Conservation (phyloP, 2,888 invertebrate genomes). For the Clitarchus hookeri region DNA sequence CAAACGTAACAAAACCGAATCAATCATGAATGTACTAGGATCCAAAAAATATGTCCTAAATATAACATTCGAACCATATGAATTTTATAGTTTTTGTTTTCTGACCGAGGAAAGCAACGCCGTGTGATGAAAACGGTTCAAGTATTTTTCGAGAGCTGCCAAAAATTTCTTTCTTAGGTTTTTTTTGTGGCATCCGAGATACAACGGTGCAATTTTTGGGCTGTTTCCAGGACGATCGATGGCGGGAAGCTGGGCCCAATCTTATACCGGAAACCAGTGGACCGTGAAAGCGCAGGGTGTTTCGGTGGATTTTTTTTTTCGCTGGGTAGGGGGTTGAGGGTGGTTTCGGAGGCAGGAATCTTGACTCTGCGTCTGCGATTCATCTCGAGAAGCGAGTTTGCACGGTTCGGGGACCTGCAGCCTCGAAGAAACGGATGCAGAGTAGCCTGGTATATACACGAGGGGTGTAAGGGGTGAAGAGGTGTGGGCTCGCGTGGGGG, state of each 20-base stretch:
- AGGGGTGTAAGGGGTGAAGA: neutral
- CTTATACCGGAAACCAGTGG: neutral
- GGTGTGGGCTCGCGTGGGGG: neutral
- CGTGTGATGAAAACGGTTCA: no score
- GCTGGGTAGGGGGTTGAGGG: neutral
- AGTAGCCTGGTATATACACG: neutral
- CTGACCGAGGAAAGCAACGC: no score
- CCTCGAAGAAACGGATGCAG: neutral
- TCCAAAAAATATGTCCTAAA: no score
- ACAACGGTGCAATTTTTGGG: neutral
- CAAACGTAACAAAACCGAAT: no score
- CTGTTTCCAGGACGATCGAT: neutral
- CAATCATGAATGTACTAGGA: no score
- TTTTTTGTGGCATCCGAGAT: no score
- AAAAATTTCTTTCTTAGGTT: no score
- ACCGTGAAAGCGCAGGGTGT: neutral
- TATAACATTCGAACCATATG: no score
- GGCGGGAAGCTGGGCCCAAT: neutral
- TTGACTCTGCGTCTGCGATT: neutral
- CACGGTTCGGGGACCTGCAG: neutral
- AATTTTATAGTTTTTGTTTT: no score
- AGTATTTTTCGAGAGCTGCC: no score
- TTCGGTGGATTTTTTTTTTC: neutral
- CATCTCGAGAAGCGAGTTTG: conserved; percentile 6
- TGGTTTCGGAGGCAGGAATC: neutral